Evolutionary conservation across 2,888 invertebrate species (phyloP), one percentile per base, ranked within the genome.

Genomic region (Sarcophaga caerulescens): DNA sequence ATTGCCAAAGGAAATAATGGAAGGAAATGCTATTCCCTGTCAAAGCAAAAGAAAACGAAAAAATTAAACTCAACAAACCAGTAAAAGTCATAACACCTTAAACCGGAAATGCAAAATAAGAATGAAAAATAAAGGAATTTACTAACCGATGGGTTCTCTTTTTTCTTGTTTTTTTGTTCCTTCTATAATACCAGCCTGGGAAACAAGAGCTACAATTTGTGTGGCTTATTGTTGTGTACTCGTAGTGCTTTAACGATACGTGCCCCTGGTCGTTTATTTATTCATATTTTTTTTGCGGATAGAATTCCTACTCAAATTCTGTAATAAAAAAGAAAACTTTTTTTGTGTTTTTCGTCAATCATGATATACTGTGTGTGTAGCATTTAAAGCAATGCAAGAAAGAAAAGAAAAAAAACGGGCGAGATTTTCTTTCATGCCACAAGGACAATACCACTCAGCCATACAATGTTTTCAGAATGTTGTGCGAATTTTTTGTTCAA

Each of bases 41-140:
- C 14, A 52, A 35, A 35, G 35, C 35, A 35, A 35, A 35, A 6
- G 0, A 35, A 35, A 35, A 10, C 0, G 2, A 4, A 14, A 17
- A 52, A 52, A 52, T 52, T 3, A 17, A 17, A 11, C 63, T 47
- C 35, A 70, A 70, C 44, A 76, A 65, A 59, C 75, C 69, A 63
- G 63, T 23, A 45, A 75, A 76, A 59, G 63, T 21, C 66, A 65
- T 63, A 76, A 44, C 70, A 76, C 3, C 45, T 10, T 17, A 77
- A 65, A 66, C 47, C n/a, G 70, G 71, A 77, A 77, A 82, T 71
- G 21, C 69, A 82, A 70, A 70, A 62, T 52, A 14, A 52, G 17
- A 52, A 52, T 14, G 17, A 12, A 52, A 52, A 14, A 17, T 14
- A 17, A 44, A 66, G 35, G 21, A 81, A 60, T 45, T 57, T 12